Conservation (phyloP, 2,797 vertebrate species). For the Tapirus indicus region DNA sequence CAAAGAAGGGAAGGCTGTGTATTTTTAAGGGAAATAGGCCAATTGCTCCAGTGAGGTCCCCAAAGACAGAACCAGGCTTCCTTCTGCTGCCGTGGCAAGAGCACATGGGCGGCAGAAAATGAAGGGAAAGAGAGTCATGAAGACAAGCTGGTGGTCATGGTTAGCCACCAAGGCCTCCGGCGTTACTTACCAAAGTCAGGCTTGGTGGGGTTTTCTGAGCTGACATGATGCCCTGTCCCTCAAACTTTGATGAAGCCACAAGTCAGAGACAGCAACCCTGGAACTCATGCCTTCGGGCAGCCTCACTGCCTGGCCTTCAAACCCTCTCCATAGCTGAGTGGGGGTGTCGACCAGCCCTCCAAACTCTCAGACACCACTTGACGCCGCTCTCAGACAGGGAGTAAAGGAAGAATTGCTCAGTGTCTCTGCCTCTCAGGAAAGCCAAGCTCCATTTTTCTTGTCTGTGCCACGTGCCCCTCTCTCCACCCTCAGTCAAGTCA, state of each 20-base stretch:
- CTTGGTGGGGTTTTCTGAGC: not conserved
- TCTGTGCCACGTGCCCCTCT: not conserved
- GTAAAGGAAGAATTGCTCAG: not conserved
- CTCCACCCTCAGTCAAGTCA: not conserved
- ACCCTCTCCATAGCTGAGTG: not conserved
- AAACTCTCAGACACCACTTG: not conserved
- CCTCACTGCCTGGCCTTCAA: not conserved
- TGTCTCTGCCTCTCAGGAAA: not conserved
- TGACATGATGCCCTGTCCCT: not conserved
- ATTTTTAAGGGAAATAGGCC: not conserved
- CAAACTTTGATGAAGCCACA: not conserved
- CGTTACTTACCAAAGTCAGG: not conserved
- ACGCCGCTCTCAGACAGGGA: not conserved
- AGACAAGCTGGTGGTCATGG: not conserved
- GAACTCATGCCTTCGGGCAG: rapidly evolving
- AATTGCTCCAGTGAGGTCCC: not conserved
- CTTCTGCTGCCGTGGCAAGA: not conserved
- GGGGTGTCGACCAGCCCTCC: not conserved
- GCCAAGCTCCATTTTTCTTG: not conserved
- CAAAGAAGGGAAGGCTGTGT: not conserved
- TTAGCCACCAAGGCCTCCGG: not conserved
- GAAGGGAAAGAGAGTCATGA: not conserved
- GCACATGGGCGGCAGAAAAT: not conserved
- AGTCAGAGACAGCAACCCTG: not conserved
- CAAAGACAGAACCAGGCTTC: not conserved